Evolutionary conservation across 2,888 invertebrate genomes (phyloP).

Genomic region (Lumbricus terrestris): DNA sequence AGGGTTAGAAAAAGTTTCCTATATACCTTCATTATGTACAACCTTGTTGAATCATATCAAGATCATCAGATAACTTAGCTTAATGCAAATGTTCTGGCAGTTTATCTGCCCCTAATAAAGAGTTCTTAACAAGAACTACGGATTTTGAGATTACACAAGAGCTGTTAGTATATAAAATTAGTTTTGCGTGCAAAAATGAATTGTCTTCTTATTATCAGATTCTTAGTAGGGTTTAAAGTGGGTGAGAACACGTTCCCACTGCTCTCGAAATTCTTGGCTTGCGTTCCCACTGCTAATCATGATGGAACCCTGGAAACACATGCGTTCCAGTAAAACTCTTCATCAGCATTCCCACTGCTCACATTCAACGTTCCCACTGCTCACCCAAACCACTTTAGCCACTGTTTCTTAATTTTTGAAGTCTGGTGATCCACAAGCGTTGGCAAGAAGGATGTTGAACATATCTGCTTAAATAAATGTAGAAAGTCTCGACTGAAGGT

Average conservation of each 20-base stretch:
- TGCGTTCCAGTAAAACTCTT: too few species aligned
- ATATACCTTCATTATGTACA: not conserved
- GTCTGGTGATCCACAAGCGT: not conserved
- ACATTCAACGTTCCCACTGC: too few species aligned
- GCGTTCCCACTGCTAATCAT: too few species aligned
- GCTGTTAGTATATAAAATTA: not conserved
- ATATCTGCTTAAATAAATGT: not conserved
- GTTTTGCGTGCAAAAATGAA: not conserved
- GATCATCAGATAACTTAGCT: not conserved
- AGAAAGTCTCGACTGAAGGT: not conserved
- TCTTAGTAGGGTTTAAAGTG: too few species aligned
- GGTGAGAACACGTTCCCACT: too few species aligned
- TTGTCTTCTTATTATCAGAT: not conserved
- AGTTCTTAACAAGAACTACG: too few species aligned
- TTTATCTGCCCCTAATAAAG: too few species aligned
- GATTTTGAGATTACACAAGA: not conserved
- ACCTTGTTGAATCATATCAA: not conserved
- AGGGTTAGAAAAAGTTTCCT: not conserved
- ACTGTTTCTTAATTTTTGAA: too few species aligned
- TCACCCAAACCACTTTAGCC: too few species aligned
- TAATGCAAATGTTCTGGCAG: not conserved
- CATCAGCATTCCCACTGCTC: too few species aligned
- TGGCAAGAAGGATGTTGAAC: not conserved
- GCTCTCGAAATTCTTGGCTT: too few species aligned
- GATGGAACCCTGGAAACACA: too few species aligned